Conservation (phyloP, 2,888 invertebrate genomes). For the Patella depressa region DNA sequence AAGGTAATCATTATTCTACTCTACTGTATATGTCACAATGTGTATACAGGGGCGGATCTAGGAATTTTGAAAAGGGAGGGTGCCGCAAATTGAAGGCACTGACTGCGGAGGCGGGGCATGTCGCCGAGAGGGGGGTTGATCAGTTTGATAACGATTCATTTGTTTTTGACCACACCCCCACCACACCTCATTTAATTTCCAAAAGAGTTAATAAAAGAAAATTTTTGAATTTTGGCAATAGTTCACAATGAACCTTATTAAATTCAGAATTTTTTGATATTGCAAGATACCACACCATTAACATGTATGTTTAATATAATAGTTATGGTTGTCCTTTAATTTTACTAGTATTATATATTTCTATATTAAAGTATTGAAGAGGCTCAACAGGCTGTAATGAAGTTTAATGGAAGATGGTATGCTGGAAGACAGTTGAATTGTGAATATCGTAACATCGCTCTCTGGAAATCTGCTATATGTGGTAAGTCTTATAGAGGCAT, state of each 20-base stretch:
- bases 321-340: too few relatives aligned
- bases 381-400: slow-evolving; percentile 77
- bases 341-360: neutral
- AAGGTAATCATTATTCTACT: slow-evolving; percentile 58
- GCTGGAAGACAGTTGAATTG: slow-evolving; percentile 86
- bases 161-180: too few relatives aligned
- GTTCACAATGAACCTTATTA: neutral
- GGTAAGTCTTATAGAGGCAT: slow-evolving; percentile 73
- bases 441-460: slow-evolving; percentile 83
- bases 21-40: too few relatives aligned
- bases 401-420: slow-evolving; percentile 88
- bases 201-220: too few relatives aligned
- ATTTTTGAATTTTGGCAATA: too few relatives aligned
- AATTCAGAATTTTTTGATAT: neutral
- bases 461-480: slow-evolving; percentile 91
- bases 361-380: slow-evolving; percentile 63
- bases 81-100: too few relatives aligned
- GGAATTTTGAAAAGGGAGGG: too few relatives aligned
- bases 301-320: neutral
- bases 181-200: too few relatives aligned
- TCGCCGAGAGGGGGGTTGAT: too few relatives aligned
- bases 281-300: neutral
- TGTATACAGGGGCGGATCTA: too few relatives aligned
- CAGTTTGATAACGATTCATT: too few relatives aligned
- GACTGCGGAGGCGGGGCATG: too few relatives aligned